Percentiles rank a stretch among this genome's conserved stretches.
These are phyloP conservation scores for Nicator chloris DNA, from an alignment of 2,113 vertebrate species.

Conservation along the genomic window DNA sequence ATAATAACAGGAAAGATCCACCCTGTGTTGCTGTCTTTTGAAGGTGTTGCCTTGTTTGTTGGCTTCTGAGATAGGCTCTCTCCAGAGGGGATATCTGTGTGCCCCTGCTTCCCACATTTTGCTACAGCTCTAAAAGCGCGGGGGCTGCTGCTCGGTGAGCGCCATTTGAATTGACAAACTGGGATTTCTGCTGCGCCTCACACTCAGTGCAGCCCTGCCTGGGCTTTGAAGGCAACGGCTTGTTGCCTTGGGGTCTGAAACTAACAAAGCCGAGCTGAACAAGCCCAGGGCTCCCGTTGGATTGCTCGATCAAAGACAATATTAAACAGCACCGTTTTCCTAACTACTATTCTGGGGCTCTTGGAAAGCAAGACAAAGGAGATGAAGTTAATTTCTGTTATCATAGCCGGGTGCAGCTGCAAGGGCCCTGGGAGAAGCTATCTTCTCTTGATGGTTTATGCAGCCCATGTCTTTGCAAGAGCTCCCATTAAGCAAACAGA, in stretches of 20 bases:
- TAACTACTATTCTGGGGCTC: slow-evolving; percentile 69
- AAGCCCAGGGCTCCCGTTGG: slow-evolving; percentile 57
- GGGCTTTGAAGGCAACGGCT: slow-evolving; percentile 60
- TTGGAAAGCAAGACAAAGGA: slow-evolving; percentile 44
- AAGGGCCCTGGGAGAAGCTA: slow-evolving; percentile 53
- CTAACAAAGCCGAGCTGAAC: slow-evolving; percentile 68
- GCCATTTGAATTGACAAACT: slow-evolving; percentile 68
- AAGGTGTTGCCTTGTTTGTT: background rate
- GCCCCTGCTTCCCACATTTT: background rate
- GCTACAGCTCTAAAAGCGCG: slow-evolving; percentile 23
- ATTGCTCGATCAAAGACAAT: slow-evolving; percentile 72
- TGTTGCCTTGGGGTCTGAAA: slow-evolving; percentile 74
- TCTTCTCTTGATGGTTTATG: slow-evolving; percentile 51
- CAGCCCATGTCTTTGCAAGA: slow-evolving; percentile 10
- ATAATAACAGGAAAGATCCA: background rate
- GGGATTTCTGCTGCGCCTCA: slow-evolving; percentile 55
- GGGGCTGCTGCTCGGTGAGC: slow-evolving; percentile 50
- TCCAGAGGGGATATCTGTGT: background rate
- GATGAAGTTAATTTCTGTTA: slow-evolving; percentile 67
- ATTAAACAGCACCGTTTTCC: slow-evolving; percentile 71
- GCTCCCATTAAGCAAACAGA: slow-evolving; percentile 18
- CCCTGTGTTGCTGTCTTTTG: background rate
- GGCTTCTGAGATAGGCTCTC: background rate
- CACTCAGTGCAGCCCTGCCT: slow-evolving; percentile 49
- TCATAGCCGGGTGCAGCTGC: slow-evolving; percentile 44